Conservation (phyloP, 2,797 vertebrate species). For the Fringilla coelebs region DNA sequence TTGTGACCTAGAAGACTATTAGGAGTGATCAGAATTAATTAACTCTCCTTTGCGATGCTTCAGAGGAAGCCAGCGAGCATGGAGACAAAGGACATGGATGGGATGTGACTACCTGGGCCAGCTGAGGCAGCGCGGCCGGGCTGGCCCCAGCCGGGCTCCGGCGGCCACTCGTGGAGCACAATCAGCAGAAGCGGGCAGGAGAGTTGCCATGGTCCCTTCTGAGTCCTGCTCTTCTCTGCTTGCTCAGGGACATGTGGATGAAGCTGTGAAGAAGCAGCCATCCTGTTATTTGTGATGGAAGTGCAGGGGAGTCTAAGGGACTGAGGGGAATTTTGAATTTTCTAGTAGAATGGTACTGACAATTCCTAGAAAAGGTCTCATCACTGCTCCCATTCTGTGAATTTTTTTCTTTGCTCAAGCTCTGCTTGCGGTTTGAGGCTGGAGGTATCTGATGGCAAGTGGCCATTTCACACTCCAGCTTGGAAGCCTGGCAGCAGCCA, state of each 20-base stretch:
- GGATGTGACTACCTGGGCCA: slow-evolving; percentile 27
- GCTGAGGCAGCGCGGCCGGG: not conserved
- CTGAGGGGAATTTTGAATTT: not conserved
- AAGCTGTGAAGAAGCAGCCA: not conserved
- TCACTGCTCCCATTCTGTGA: not conserved
- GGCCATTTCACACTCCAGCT: fast-evolving
- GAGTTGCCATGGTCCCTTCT: not conserved
- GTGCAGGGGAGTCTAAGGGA: not conserved
- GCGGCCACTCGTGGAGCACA: not conserved
- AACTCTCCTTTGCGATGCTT: slow-evolving; percentile 53
- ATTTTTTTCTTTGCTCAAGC: not conserved
- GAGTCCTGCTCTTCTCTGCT: not conserved
- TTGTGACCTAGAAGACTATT: slow-evolving; percentile 70
- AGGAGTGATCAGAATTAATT: slow-evolving; percentile 71
- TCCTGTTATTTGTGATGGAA: not conserved
- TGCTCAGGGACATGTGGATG: not conserved
- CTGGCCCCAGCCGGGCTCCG: not conserved
- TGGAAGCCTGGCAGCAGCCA: not conserved
- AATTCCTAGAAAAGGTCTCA: not conserved
- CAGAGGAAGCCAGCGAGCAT: not conserved
- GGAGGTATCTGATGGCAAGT: not conserved
- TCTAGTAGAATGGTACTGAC: fast-evolving
- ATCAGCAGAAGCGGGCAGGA: not conserved
- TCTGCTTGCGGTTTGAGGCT: not conserved
- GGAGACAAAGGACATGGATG: not conserved